Evolutionary conservation across 2,113 vertebrate species (phyloP), one percentile per base, ranked within the genome.

Genomic region (Holacanthus passer): DNA sequence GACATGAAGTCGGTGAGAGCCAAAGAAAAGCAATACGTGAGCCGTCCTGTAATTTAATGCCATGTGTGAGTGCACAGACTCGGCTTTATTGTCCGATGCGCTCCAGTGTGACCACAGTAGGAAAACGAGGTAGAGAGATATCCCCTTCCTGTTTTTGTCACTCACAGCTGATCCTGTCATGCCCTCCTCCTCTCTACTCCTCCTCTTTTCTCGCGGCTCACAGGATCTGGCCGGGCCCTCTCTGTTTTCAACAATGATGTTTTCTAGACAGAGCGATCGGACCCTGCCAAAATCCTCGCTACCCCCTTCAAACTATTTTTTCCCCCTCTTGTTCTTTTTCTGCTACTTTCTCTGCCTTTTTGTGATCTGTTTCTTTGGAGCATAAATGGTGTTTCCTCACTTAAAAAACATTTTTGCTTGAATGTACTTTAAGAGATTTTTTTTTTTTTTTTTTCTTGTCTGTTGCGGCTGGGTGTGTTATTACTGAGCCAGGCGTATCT

Each of bases 121-220:
- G 93, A 93, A 94, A 94, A 83, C 87, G 84, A 92, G 89, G 86
- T 84, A 78, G 83, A 92, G 91, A 94, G 90, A 94, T 95, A 94
- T 95, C 93, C 93, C 88, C 93, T 95, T 95, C 94, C 94, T 94
- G 94, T 94, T 94, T 95, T 95, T 93, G 94, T 93, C 91, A 94
- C 86, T 92, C 89, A 90, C 90, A 89, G 93, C 93, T 94, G 92
- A 94, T 94, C 90, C 82, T 71, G 88, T 79, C 89, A 87, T 92
- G 89, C 91, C 90, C 88, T 90, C 87, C 92, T 89, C 77, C 77
- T 73, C 80, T 67, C 81, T 37, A 22, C 89, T 89, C 91, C 91
- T 85, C 83, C 88, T 90, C 81, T 83, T 82, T 66, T 89, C 84
- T 86, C 69, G 47, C 12, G 24, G 81, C 85, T 86, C 91, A 89